Evolutionary conservation across 2,113 vertebrate species (phyloP).

Genomic region (Epinephelus lanceolatus): DNA sequence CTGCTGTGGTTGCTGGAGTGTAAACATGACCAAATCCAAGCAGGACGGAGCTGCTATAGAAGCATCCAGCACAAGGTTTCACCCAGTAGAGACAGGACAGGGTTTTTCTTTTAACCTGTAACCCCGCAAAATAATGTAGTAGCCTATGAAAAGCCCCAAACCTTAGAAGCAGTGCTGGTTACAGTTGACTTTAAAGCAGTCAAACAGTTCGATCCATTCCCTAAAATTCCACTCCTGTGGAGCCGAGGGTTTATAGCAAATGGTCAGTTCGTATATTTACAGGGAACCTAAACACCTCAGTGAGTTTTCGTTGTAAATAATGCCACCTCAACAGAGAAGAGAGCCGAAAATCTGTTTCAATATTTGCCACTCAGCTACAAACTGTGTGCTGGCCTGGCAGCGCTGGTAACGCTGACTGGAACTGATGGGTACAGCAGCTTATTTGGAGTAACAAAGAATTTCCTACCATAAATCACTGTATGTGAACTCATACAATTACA

Average conservation of each 20-base stretch:
- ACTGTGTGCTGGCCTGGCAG: constrained; percentile 17
- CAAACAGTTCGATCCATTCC: neutral
- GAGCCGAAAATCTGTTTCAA: neutral
- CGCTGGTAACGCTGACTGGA: constrained; percentile 19
- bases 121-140: too few species aligned
- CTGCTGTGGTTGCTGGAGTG: too few species aligned
- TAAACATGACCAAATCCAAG: too few species aligned
- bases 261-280: neutral
- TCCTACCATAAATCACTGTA: constrained; percentile 45
- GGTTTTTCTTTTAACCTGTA: neutral
- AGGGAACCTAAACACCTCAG: neutral
- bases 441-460: constrained; percentile 47
- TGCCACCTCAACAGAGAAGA: neutral
- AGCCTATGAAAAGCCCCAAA: neutral
- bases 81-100: too few species aligned
- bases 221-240: neutral
- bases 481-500: constrained; percentile 49
- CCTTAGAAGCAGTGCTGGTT: neutral
- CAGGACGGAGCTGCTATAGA: too few species aligned
- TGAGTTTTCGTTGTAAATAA: neutral
- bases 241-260: neutral
- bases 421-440: constrained; percentile 35
- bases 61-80: too few species aligned
- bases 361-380: constrained; percentile 15
- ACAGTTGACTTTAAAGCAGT: neutral